Evolutionary conservation across 2,113 vertebrate genomes (phyloP), one percentile per base, ranked within the genome.

Genomic region (Excalfactoria chinensis): DNA sequence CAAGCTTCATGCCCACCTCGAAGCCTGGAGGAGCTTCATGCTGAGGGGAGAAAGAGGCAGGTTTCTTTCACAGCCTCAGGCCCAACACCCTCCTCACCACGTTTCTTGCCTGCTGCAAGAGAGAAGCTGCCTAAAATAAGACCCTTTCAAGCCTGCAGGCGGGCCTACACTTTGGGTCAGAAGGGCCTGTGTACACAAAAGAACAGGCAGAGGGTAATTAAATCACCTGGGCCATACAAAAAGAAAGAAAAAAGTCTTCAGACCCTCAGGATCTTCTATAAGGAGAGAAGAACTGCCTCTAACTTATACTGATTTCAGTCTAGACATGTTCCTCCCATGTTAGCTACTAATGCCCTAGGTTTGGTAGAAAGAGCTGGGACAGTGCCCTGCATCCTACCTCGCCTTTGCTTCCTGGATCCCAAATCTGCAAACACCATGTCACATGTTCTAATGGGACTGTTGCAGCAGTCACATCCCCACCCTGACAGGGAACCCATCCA

Each of bases 1-100:
- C 99, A 11, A 99, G 98, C 97, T 99, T 99, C 98, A 99, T 99
- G 93, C 99, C 99, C 88, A 99, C 98, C 86, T 99, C 97, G 18
- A 99, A 99, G 70, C 98, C 97, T 32, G 98, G 97, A 19, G 98
- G 98, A 68, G 97, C 96, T 60, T 98, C 97, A 0, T 95, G 97
- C 99, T 99, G 95, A 19, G 82, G 74, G 71, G 48, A 96, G 72
- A 93, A 73, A 93, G 43, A 37, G 26, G 13, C 26, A 91, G 34
- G 17, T 49, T 70, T 72, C 68, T 86, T 86, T 84, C 3, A 43
- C 64, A 79, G 56, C 41, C 22, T 6, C 9, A 18, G 66, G 74
- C 25, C 53, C 80, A 80, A 35, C 2, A 1, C 43, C 34, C 43
- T 86, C 37, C 66, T 86, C 41, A 34, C 12, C 69, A 35, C n/a